Percentiles rank a stretch among this genome's conserved stretches.
These are phyloP conservation scores for Thrips palmi DNA, from an alignment of 1,140 invertebrate genomes.

Conservation along the genomic window DNA sequence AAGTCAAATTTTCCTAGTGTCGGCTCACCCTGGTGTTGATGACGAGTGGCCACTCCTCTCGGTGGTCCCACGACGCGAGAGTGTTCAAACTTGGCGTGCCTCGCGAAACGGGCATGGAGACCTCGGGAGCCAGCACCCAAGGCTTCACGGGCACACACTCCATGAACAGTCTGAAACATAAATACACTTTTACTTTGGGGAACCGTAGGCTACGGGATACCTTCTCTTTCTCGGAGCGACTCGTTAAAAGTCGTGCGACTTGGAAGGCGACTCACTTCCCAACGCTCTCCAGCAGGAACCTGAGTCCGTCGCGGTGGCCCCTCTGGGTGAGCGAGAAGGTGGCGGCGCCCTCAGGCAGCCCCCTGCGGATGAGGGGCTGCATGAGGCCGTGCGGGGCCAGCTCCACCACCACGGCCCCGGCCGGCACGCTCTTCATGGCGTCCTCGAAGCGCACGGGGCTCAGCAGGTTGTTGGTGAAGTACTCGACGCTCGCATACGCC, in stretches of 20 bases:
- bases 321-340: conserved; percentile 38
- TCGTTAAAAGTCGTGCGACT: not conserved
- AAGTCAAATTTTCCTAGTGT: no score
- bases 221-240: no score
- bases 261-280: conserved; percentile 28
- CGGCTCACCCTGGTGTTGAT: no score
- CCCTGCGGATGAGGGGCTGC: conserved; percentile 35
- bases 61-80: conserved; percentile 51
- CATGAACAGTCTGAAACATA: no score
- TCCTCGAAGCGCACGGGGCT: conserved; percentile 39
- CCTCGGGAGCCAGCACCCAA: no score
- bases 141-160: no score
- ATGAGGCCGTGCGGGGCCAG: conserved; percentile 37
- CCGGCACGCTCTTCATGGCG: conserved; percentile 32
- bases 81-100: conserved; percentile 52
- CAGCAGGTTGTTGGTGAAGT: conserved; percentile 48
- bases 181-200: no score
- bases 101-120: conserved; percentile 50
- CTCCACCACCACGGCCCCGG: conserved; percentile 37
- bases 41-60: conserved; percentile 24
- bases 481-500: conserved; percentile 37
- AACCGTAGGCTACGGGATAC: no score
- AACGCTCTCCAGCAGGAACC: conserved; percentile 27
- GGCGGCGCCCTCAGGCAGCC: conserved; percentile 26
- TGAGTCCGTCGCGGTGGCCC: conserved; percentile 25